These are phyloP conservation scores for Drosophila incognita DNA, from an alignment of 2,888 invertebrate species.

Conservation along the genomic window DNA sequence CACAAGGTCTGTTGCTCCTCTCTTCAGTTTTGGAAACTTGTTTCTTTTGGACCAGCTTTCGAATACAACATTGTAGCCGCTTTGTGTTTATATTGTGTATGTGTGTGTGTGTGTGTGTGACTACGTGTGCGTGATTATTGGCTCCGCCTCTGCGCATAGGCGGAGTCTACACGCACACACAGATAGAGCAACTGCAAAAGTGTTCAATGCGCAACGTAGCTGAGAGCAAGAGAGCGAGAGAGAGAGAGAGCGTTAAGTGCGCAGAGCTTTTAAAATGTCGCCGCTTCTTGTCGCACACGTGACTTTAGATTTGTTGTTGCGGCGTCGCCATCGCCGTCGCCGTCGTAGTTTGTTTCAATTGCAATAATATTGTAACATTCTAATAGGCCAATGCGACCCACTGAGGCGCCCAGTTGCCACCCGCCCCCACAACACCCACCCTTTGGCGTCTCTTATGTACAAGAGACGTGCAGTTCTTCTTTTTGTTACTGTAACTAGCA, in stretches of 20 bases:
- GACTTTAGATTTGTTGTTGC: constrained; percentile 30
- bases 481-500: not conserved
- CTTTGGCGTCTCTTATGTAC: constrained; percentile 30
- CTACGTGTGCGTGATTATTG: constrained; percentile 6
- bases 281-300: constrained; percentile 62
- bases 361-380: constrained; percentile 82
- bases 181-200: constrained; percentile 29
- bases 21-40: constrained; percentile 76
- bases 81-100: constrained; percentile 60
- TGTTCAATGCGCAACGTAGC: constrained; percentile 17
- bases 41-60: constrained; percentile 75
- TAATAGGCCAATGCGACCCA: constrained; percentile 76
- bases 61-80: constrained; percentile 77
- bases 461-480: constrained; percentile 3
- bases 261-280: constrained; percentile 59
- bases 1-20: constrained; percentile 40
- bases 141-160: constrained; percentile 65
- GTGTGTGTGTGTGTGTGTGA: constrained; percentile 4
- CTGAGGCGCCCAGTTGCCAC: constrained; percentile 32
- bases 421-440: constrained; percentile 1
- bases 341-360: constrained; percentile 76
- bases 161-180: constrained; percentile 48
- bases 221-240: constrained; percentile 22
- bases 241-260: constrained; percentile 46
- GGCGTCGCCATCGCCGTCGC: constrained; percentile 33